A percentile compares a stretch with the other conserved stretches of the same genome.
These are phyloP conservation scores for Ceratothoa steindachneri DNA, from an alignment of 2,888 invertebrate species.

Conservation along the genomic window DNA sequence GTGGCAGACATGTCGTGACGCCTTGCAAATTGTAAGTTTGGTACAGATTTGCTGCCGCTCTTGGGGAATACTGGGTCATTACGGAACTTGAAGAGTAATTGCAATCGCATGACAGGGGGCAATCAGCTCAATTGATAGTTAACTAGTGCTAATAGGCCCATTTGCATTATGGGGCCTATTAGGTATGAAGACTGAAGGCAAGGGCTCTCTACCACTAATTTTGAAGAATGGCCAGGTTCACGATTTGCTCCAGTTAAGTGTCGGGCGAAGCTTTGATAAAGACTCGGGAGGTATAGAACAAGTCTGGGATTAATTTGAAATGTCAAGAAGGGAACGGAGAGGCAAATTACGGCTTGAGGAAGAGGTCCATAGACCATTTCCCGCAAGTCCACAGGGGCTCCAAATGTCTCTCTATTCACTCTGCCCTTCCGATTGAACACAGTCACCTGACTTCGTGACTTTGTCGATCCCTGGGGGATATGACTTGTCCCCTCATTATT, in stretches of 20 bases:
- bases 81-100: neutral
- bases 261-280: conserved; percentile 3
- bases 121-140: conserved; percentile 8
- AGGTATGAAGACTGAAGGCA: neutral
- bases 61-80: neutral
- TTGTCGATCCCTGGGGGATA: too few species aligned
- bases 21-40: neutral
- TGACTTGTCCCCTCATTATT: too few species aligned
- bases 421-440: too few species aligned
- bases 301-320: neutral
- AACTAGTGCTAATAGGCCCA: conserved; percentile 13
- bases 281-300: neutral
- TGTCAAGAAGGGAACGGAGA: neutral
- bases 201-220: conserved; percentile 5
- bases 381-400: too few species aligned
- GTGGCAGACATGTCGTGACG: neutral
- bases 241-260: conserved; percentile 1
- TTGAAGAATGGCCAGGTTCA: neutral
- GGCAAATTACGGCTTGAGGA: too few species aligned
- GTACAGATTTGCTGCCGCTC: neutral
- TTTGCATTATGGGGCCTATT: conserved; percentile 9
- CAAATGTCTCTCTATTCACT: too few species aligned
- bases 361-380: too few species aligned
- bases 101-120: neutral
- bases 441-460: too few species aligned